Percentiles rank a stretch among this genome's conserved stretches.
Conservation (phyloP, 2,888 invertebrate genomes). For the Drosophila antonietae region DNA sequence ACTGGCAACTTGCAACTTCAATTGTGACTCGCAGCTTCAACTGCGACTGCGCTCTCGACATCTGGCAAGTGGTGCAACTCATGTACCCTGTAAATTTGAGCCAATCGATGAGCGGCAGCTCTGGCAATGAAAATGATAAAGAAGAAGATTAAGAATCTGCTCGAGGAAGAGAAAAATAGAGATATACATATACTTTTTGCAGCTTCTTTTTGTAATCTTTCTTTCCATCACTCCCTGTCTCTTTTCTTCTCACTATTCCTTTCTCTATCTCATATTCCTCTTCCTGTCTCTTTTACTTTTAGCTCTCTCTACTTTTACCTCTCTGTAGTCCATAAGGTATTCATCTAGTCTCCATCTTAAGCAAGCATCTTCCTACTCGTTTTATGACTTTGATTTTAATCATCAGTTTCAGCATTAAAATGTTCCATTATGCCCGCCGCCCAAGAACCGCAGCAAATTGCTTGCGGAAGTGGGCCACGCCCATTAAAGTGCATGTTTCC, state of each 20-base stretch:
- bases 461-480: conserved; percentile 78
- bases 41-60: conserved; percentile 65
- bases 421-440: conserved; percentile 71
- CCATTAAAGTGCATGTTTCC: conserved; percentile 62
- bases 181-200: neutral
- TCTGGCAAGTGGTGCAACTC: conserved; percentile 28
- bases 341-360: neutral
- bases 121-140: neutral
- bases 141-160: neutral
- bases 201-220: neutral
- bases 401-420: conserved; percentile 76
- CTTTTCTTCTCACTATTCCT: too few relatives aligned
- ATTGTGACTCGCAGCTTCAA: conserved; percentile 33
- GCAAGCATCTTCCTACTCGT: neutral
- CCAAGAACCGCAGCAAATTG: conserved; percentile 68
- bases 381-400: conserved; percentile 72
- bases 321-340: neutral
- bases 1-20: conserved; percentile 49
- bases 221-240: neutral
- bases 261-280: too few relatives aligned
- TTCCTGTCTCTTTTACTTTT: too few relatives aligned
- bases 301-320: neutral
- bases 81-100: neutral
- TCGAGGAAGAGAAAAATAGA: neutral
- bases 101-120: neutral